Conservation (phyloP, 2,888 invertebrate genomes). For the Pristionchus entomophagus region DNA sequence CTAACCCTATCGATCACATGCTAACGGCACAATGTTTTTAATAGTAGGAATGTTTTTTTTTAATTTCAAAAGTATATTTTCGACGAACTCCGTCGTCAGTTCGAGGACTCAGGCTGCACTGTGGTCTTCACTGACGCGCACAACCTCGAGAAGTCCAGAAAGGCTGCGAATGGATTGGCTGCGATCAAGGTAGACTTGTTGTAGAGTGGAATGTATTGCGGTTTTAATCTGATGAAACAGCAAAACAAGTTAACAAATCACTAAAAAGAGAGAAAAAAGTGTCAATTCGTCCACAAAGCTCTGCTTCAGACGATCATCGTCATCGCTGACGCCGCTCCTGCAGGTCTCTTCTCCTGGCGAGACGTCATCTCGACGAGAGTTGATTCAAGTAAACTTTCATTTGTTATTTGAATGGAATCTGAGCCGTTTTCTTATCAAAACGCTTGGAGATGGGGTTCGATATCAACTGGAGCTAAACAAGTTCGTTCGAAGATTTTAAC, state of each 20-base stretch:
- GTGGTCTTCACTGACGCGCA: slow-evolving; percentile 55
- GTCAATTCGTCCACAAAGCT: too few relatives aligned
- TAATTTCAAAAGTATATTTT: too few relatives aligned
- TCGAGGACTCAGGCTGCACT: slow-evolving; percentile 57
- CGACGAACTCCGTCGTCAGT: slow-evolving; percentile 63
- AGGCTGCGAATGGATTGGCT: not conserved
- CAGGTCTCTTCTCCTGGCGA: not conserved
- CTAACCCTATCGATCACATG: too few relatives aligned
- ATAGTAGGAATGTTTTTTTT: too few relatives aligned
- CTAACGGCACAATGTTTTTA: too few relatives aligned
- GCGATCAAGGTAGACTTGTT: slow-evolving; percentile 32
- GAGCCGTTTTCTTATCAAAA: not conserved
- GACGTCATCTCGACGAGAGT: not conserved
- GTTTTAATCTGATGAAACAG: too few relatives aligned
- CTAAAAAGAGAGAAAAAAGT: too few relatives aligned
- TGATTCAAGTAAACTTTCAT: not conserved
- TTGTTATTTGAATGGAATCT: not conserved
- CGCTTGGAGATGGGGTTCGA: not conserved
- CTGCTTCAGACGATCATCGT: slow-evolving; percentile 21
- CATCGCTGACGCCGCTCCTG: not conserved
- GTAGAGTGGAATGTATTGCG: too few relatives aligned
- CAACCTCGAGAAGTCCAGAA: not conserved
- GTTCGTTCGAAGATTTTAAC: not conserved
- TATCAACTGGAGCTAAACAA: too few relatives aligned
- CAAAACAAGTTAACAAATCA: too few relatives aligned